These are phyloP conservation scores for Morpho deidamia DNA, from an alignment of 2,888 invertebrate species.

Conservation along the genomic window DNA sequence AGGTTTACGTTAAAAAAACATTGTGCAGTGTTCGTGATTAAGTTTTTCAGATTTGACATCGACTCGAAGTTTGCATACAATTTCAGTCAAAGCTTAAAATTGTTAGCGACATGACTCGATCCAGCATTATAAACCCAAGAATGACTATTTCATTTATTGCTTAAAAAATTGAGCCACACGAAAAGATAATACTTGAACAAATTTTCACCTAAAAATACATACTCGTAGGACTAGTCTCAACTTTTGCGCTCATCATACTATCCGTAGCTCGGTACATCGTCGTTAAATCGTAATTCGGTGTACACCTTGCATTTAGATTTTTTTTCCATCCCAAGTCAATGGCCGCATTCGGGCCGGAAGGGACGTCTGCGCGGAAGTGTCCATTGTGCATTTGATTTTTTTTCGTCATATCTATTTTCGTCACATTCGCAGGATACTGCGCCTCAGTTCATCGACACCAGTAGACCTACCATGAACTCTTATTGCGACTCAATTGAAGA, in stretches of 20 bases:
- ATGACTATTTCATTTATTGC: too few relatives aligned
- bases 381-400: constrained; percentile 60
- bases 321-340: constrained; percentile 45
- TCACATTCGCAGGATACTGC: constrained; percentile 65
- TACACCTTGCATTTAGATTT: constrained; percentile 51
- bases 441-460: constrained; percentile 33
- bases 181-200: too few relatives aligned
- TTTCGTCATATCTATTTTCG: constrained; percentile 52
- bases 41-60: too few relatives aligned
- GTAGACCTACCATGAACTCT: too few relatives aligned
- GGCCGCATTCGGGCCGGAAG: constrained; percentile 51
- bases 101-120: too few relatives aligned
- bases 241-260: constrained; percentile 13
- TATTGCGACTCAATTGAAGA: too few relatives aligned
- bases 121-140: too few relatives aligned
- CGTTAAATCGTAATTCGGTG: constrained; percentile 58
- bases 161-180: too few relatives aligned
- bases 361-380: constrained; percentile 58
- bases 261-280: constrained; percentile 35
- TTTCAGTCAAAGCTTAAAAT: too few relatives aligned
- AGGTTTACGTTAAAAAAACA: too few relatives aligned
- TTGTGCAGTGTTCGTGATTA: too few relatives aligned
- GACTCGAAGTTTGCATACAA: too few relatives aligned
- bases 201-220: not conserved
- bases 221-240: not conserved